Evolutionary conservation across 2,113 vertebrate genomes (phyloP), one percentile per base, ranked within the genome.

Genomic region (Talpa occidentalis): DNA sequence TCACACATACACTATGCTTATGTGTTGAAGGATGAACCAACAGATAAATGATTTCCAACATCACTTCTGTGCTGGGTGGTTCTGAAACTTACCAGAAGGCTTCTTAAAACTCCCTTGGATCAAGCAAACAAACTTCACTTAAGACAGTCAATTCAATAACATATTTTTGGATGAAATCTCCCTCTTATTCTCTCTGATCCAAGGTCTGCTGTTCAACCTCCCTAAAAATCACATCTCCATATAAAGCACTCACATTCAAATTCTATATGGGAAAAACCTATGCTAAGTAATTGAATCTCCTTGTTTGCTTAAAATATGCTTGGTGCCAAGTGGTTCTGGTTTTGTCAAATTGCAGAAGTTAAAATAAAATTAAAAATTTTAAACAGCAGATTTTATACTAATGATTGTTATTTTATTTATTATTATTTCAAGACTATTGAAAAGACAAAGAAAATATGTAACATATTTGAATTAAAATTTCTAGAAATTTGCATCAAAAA

Each of bases 81-180:
- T 93, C 59, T 94, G 91, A 95, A 56, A 91, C 14, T 64, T 26
- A 49, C 56, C 69, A 87, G 64, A 89, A 88, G 24, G 0, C 40
- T 81, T 94, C 81, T 95, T 66, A 91, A 40, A 96, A 93, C 24
- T 62, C 16, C 30, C 67, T 82, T 82, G 74, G 56, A 56, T 60
- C 30, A 79, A 60, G 40, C 10, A 84, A 82, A 64, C 32, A 69
- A 10, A 70, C 66, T 67, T 86, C 40, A 5, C 30, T 64, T 67
- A 54, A 87, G 47, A 26, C n/a, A 15, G 52, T 32, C 74, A 72
- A 42, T 86, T 94, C 47, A 82, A 32, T 62, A 56, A 86, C 19
- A 52, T 5, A 72, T 44, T 76, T 89, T 94, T 94, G 35, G 59
- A 76, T 74, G 32, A 89, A 54, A 14, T 79, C 69, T 56, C 35